Conservation (phyloP, 1,140 invertebrate species). For the Trachymyrmex septentrionalis region DNA sequence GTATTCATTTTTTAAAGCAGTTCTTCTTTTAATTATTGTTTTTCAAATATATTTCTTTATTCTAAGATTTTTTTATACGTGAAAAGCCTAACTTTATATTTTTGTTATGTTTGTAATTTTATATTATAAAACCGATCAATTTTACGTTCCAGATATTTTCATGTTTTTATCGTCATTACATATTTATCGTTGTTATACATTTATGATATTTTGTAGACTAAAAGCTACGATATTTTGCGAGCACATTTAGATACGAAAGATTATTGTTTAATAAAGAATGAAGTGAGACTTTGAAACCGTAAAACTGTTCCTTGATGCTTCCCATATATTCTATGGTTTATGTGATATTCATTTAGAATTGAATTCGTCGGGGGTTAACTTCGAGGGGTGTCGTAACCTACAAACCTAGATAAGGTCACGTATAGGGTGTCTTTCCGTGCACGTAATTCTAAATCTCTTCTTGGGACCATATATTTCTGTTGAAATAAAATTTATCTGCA, state of each 20-base stretch:
- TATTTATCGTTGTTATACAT: background rate
- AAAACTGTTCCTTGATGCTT: background rate
- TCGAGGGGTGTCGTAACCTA: slow-evolving; percentile 20
- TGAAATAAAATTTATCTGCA: background rate
- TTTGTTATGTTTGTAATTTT: background rate
- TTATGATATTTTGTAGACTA: background rate
- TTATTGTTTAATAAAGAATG: background rate
- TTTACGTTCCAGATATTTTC: background rate
- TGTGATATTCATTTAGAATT: slow-evolving; percentile 28
- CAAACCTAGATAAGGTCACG: slow-evolving; percentile 44
- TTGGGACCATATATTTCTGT: background rate
- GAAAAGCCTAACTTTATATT: no score
- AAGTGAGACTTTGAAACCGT: background rate
- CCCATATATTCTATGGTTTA: background rate
- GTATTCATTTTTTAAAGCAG: no score
- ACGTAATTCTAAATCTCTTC: slow-evolving; percentile 14
- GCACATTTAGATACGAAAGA: background rate
- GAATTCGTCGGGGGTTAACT: slow-evolving; percentile 23
- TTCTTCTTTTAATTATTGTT: no score
- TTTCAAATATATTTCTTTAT: background rate
- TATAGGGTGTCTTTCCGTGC: background rate
- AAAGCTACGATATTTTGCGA: background rate
- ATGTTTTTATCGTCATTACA: background rate
- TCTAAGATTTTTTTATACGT: background rate
- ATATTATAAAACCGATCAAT: background rate